Conservation (phyloP, 1,140 invertebrate genomes). For the Hyphantria cunea region DNA sequence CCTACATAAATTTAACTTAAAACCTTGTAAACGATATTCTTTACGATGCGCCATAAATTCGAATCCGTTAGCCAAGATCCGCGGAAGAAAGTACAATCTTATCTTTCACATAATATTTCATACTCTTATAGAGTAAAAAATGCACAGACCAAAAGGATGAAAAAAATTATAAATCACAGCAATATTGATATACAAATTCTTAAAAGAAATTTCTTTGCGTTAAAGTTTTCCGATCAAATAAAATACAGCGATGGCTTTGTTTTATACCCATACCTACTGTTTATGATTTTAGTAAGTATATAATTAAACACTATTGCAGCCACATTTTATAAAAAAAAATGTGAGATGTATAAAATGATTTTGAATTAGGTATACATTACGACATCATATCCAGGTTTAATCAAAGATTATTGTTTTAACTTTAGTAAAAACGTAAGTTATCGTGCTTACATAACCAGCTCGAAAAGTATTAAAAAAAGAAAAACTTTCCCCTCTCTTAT, state of each 20-base stretch:
- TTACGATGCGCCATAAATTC: conserved; percentile 22
- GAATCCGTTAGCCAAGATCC: conserved; percentile 9
- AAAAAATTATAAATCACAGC: conserved; percentile 22
- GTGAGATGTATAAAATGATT: no score
- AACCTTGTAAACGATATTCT: conserved; percentile 25
- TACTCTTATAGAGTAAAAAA: conserved; percentile 19
- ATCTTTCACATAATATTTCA: conserved; percentile 23
- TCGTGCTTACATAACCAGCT: neutral
- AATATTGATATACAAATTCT: conserved; percentile 19
- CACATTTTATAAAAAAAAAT: no score
- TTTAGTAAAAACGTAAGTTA: neutral
- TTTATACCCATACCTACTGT: no score
- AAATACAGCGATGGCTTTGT: no score
- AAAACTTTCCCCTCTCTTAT: neutral
- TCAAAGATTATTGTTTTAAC: no score
- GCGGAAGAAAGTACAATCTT: conserved; percentile 17
- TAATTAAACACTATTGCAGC: no score
- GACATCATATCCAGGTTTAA: no score
- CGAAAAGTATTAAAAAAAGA: neutral
- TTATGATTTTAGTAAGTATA: no score
- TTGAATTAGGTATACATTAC: no score
- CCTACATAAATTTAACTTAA: conserved; percentile 21
- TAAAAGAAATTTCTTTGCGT: conserved; percentile 10
- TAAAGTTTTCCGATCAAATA: no score
- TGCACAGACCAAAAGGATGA: conserved; percentile 14